Evolutionary conservation across 1,140 invertebrate species (phyloP), one percentile per base, ranked within the genome.

Genomic region (Diachasma alloeum): DNA sequence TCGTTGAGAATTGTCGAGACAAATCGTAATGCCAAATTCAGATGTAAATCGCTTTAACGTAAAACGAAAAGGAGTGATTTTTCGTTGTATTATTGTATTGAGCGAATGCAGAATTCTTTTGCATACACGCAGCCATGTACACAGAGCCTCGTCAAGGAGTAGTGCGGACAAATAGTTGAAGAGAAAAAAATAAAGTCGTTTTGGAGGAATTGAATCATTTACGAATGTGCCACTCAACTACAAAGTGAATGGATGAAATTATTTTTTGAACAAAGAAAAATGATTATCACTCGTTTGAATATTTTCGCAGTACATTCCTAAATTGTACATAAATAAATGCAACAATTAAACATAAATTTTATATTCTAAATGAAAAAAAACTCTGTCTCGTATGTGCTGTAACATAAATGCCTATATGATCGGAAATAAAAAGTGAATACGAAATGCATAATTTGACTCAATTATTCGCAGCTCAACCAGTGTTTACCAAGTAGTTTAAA

Each of bases 311-410:
- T 72, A 48, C 24, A 72, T 48, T 48, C 44, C 17, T 5, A 31
- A 72, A 46, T 72, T 72, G 69, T 72, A 72, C 44, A 72, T 72
- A 72, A 44, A 48, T 72, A 72, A 46, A 72, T 17, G 39, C 11
- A 63, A 63, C 22, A 48, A 26, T 15, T n/a, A 22, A 22, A 22
- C 44, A 1, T 17, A 13, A 53, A 72, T 46, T 72, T 48, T 46
- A 15, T 44, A 72, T 24, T 53, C 48, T 68, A 15, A 68, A 26
- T n/a, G 19, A 11, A 22, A 59, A 59, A 59, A 63, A 63, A 63
- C 11, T 63, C 19, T 63, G 19, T 63, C 15, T 24, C 22, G 0
- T 19, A 19, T 63, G 24, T 63, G 59, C 59, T 63, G 59, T 63
- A 56, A 56, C n/a, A 63, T 63, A 26, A 63, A 26, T 63, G 59